Evolutionary conservation across 2,888 invertebrate species (phyloP), one percentile per base, ranked within the genome.

Genomic region (Apamea anceps): DNA sequence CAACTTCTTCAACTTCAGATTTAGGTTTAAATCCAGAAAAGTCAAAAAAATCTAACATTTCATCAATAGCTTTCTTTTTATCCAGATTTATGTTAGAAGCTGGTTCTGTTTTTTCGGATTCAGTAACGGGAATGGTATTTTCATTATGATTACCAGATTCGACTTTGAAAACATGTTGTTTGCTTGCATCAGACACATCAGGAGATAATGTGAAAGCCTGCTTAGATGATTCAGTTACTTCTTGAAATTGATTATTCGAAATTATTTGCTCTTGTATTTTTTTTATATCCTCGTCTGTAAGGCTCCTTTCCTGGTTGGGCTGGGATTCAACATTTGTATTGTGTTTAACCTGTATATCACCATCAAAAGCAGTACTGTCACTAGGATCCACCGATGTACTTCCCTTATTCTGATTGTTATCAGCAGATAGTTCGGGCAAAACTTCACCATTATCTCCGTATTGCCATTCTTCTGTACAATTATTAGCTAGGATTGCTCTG

Each of bases 401-500:
- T 10, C 87, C 79, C 79, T 75, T 91, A 90, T 74, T 92, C 85
- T 82, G 91, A 51, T 72, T 92, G 79, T 91, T 91, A 45, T 88
- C 82, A 60, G 91, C 82, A 42, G 84, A 37, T 68, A 82, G 84
- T 63, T 88, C 89, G 37, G 91, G 85, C 78, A 93, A 82, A 48
- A 93, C 90, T 91, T 95, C 94, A 60, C 95, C 95, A 81, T 95
- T 92, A 79, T 95, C 95, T 57, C 94, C 95, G 89, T 95, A 97
- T 82, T 94, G 93, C 96, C 97, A 97, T 73, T 97, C 95, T 72
- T 95, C 93, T 2, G 98, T 98, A 91, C 98, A 98, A 90, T 98
- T 98, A 88, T 98, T 98, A 45, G 97, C 95, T 72, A 97, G 92
- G 79, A 98, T 96, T 25, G 97, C 96, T 90, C 98, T 97, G 70